Base-by-base conservation (phyloP, 2,797 vertebrate species). In the Acridotheres tristis region DNA sequence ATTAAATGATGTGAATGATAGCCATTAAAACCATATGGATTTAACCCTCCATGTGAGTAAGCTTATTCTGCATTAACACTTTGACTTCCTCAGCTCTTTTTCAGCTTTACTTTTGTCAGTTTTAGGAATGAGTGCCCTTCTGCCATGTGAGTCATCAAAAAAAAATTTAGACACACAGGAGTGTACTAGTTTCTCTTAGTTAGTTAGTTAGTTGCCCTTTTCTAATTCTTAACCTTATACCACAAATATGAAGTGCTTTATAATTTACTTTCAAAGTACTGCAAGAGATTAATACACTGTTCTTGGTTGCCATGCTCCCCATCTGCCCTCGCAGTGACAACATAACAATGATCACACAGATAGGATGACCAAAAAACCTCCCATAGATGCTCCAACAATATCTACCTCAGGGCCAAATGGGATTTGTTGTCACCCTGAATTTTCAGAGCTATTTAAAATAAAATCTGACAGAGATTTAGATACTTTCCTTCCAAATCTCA, bases 1-100 rank as follows among this genome's bases (percentile, higher is more conserved):
- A 62, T 73, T 83, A 95, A 91, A 79, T 67, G 14, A 96, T 8
- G 12, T 91, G 88, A 95, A 77, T 19, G 48, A 87, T 45, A 84
- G 76, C 89, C 88, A 95, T 75, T 95, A 91, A 92, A 96, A 92
- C 6, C 47, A 61, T 27, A 86, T 15, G 43, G 40, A 21, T 80
- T 92, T 84, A 90, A 84, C 66, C 32, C 48, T 59, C 69, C 76
- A 7, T 62, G 53, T 69, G 40, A 91, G 86, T 43, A 88, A 55
- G 20, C 38, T 90, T 43, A 66, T 59, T 93, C 63, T 84, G 48
- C 19, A 50, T 20, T 66, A 90, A 87, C 25, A 84, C 69, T 71
- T 59, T 66, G 54, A 51, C 45, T 69, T 93, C 94, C 42, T 92
- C 63, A 73, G 58, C 51, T 34, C 50, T 62, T 94, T 93, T 90